Evolutionary conservation across 2,888 invertebrate genomes (phyloP).

Genomic region (Eupithecia abbreviata): DNA sequence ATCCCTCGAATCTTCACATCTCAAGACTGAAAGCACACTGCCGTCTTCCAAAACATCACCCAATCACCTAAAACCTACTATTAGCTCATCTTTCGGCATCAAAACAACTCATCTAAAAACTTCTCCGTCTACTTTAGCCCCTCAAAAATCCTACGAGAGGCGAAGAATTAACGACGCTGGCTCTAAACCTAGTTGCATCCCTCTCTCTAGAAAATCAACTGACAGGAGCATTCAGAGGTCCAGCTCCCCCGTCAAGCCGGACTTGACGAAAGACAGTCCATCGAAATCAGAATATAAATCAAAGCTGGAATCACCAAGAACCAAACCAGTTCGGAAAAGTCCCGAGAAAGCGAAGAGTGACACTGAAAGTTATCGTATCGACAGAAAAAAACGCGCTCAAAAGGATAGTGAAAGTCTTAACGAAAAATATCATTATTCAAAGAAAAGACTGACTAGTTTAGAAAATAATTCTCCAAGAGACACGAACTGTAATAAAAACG

Average conservation of each 20-base stretch:
- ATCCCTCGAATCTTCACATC: constrained; percentile 69
- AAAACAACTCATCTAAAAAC: constrained; percentile 67
- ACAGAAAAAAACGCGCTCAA: constrained; percentile 79
- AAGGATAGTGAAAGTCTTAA: constrained; percentile 78
- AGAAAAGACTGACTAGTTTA: constrained; percentile 84
- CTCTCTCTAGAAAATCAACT: constrained; percentile 70
- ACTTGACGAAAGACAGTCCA: constrained; percentile 60
- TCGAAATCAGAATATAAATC: constrained; percentile 63
- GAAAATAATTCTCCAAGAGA: constrained; percentile 77
- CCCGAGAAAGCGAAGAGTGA: constrained; percentile 77
- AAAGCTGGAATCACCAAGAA: constrained; percentile 65
- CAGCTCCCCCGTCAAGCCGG: constrained; percentile 71
- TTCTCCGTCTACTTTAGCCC: constrained; percentile 54
- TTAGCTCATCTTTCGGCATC: constrained; percentile 70
- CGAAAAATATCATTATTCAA: constrained; percentile 82
- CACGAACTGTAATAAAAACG: constrained; percentile 68
- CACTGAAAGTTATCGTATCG: constrained; percentile 72
- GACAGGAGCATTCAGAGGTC: constrained; percentile 66
- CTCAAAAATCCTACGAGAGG: constrained; percentile 66
- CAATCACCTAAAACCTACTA: constrained; percentile 62
- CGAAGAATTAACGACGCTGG: constrained; percentile 68
- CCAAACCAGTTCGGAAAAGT: constrained; percentile 63
- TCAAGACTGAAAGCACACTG: constrained; percentile 78
- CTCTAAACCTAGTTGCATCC: constrained; percentile 75
- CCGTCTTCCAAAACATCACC: constrained; percentile 80